A percentile compares a stretch with the other conserved stretches of the same genome.
Conservation (phyloP, 2,113 vertebrate genomes). For the Platycercus adscitus region DNA sequence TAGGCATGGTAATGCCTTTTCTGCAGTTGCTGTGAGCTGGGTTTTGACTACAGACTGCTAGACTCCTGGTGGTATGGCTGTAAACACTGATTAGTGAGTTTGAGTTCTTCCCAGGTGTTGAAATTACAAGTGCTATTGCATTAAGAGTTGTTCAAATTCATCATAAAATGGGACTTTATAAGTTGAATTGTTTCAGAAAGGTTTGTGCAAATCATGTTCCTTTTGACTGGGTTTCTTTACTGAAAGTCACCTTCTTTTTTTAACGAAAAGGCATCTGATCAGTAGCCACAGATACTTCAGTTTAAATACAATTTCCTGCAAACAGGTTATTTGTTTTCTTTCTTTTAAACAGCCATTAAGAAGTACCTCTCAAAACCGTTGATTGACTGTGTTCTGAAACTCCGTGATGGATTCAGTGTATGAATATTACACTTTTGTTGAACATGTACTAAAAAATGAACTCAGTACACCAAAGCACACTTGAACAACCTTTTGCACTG, state of each 20-base stretch:
- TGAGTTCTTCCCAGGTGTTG: conserved; percentile 39
- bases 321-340: not conserved
- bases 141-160: conserved; percentile 11
- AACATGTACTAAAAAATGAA: not conserved
- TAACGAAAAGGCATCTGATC: not conserved
- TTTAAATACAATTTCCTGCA: not conserved
- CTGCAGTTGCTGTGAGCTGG: not conserved
- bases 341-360: not conserved
- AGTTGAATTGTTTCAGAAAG: not conserved
- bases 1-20: conserved; percentile 16
- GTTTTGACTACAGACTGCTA: conserved; percentile 9
- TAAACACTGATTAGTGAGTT: conserved; percentile 46
- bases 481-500: not conserved
- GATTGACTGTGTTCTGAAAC: not conserved
- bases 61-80: not conserved
- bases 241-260: not conserved
- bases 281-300: not conserved
- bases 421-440: not conserved
- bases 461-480: not conserved
- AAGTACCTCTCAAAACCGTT: not conserved
- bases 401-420: not conserved
- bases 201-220: not conserved
- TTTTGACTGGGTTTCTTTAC: not conserved
- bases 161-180: conserved; percentile 18
- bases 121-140: conserved; percentile 25